phyloP scores from a whole-genome alignment of 2,797 vertebrate genomes.

The Botia almorhae region DNA sequence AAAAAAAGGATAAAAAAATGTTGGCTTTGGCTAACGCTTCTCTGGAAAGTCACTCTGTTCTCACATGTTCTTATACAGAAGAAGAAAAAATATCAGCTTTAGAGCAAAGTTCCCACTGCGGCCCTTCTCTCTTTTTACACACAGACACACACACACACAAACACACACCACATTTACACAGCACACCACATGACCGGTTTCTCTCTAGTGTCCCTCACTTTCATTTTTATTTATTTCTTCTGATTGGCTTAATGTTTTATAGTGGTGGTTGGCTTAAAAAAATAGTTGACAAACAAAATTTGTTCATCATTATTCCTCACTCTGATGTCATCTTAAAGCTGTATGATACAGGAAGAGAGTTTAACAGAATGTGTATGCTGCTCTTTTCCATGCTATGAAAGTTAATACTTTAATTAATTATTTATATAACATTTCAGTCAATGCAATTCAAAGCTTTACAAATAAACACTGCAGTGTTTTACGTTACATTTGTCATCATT shows the following conservation, averaged over 20 bases:
- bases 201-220: neutral
- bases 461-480: too few relatives aligned
- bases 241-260: neutral
- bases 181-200: constrained; percentile 11
- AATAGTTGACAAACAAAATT: neutral
- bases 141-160: constrained; percentile 6
- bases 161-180: neutral
- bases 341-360: too few relatives aligned
- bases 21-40: constrained; percentile 45
- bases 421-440: too few relatives aligned
- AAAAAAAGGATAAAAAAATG: constrained; percentile 48
- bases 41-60: constrained; percentile 50
- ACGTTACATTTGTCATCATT: too few relatives aligned
- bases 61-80: constrained; percentile 39
- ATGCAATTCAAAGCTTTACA: too few relatives aligned
- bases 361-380: too few relatives aligned
- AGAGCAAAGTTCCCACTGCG: constrained; percentile 27
- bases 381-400: too few relatives aligned
- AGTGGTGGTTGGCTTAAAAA: neutral
- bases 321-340: too few relatives aligned
- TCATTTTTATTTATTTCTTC: neutral
- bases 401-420: too few relatives aligned
- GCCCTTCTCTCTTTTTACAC: constrained; percentile 12
- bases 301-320: neutral
- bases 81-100: constrained; percentile 41